Evolutionary conservation across 2,113 vertebrate genomes (phyloP), one percentile per base, ranked within the genome.

Genomic region (Spermophilus dauricus): DNA sequence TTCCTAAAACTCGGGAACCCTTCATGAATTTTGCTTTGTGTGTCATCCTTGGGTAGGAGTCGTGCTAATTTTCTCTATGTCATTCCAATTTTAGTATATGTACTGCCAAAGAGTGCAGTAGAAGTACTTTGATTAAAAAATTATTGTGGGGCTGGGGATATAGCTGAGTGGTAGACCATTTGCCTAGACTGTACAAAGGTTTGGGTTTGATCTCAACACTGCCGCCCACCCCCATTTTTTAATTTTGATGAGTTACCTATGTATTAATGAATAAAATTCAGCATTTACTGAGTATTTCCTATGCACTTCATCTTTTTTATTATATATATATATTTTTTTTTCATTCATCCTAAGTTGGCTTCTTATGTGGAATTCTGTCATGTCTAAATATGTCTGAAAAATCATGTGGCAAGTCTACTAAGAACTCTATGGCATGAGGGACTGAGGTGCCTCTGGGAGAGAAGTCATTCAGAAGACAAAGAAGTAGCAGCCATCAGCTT

Each of bases 401-500:
- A 28, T 73, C 58, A 48, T 1, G 14, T 8, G 17, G 12, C 22
- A 13, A n/a, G 13, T 30, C 42, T 28, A 6, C 26, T 3, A 4
- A 70, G n/a, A 53, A 16, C 9, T 10, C 18, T 51, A 0, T 28
- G 3, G 24, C 0, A 0, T 14, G 58, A 86, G 1, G 51, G 22
- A 34, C n/a, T 20, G 32, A 51, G 13, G 51, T 51, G 17, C 42
- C 86, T 72, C 14, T 39, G 61, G 73, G 42, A 72, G n/a, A 34
- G 12, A 72, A 72, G n/a, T 42, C n/a, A 39, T 67, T 73, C 26
- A 26, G 58, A 61, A 37, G 45, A 8, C 2, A 39, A 51, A 42
- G 28, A 85, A 65, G 30, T 34, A 73, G 80, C 18, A 63, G 3
- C 69, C 0, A 0, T 67, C 5, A 16, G 45, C 14, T 22, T 20